Conservation (phyloP, 2,888 invertebrate genomes). For the Drosophila colorata region DNA sequence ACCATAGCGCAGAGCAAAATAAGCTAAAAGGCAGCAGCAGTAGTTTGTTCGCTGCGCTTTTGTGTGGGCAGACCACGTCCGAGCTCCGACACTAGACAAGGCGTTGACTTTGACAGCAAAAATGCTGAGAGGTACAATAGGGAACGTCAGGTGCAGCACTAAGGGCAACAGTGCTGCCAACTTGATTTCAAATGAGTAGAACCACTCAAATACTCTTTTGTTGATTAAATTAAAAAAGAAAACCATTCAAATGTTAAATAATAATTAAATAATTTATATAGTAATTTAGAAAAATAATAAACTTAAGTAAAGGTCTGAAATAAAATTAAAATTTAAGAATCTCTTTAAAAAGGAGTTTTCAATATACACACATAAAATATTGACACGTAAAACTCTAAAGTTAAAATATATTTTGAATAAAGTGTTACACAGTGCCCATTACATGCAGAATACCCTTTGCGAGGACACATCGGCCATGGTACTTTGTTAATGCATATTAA, state of each 20-base stretch:
- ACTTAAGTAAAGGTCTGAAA: too few relatives aligned
- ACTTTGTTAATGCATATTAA: constrained; percentile 35
- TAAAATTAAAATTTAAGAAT: neutral
- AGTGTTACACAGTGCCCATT: neutral
- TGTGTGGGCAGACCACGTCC: constrained; percentile 18
- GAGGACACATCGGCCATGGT: neutral
- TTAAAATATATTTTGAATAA: too few relatives aligned
- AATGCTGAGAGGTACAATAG: constrained; percentile 14
- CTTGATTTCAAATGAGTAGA: neutral
- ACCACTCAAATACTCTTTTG: neutral
- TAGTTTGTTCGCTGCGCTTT: constrained; percentile 12
- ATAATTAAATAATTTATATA: neutral
- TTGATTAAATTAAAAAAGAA: too few relatives aligned
- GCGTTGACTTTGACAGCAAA: constrained; percentile 29
- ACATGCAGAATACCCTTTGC: neutral
- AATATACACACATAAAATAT: too few relatives aligned
- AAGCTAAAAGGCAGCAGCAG: constrained; percentile 13
- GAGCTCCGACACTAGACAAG: neutral
- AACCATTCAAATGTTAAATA: too few relatives aligned
- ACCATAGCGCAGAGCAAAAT: constrained; percentile 12
- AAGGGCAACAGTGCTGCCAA: constrained; percentile 15
- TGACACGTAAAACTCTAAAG: too few relatives aligned
- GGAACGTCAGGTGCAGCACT: constrained; percentile 17
- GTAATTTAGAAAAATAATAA: neutral
- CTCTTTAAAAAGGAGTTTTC: too few relatives aligned